A percentile compares a stretch with the other conserved stretches of the same genome.
Evolutionary conservation across 2,888 invertebrate species (phyloP).

Genomic region (Stegophylla sp.): DNA sequence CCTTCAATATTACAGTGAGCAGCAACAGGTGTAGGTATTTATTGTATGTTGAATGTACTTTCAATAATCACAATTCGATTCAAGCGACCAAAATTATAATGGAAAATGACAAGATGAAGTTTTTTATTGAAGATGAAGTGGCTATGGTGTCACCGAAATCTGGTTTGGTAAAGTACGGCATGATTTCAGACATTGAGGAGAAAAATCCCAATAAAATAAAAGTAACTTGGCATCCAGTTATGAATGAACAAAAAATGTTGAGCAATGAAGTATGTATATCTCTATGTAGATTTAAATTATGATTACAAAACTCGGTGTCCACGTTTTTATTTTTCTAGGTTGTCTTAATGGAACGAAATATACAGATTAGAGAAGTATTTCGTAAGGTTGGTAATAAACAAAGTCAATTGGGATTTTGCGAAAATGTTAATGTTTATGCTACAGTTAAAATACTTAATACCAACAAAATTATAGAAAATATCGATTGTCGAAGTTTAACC

Average conservation of each 20-base stretch:
- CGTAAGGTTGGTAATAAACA: slow-evolving; percentile 80
- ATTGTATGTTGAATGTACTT: neutral
- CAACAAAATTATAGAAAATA: slow-evolving; percentile 83
- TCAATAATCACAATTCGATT: neutral
- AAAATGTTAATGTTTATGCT: slow-evolving; percentile 83
- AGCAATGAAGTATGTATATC: slow-evolving; percentile 79
- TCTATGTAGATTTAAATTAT: slow-evolving; percentile 2
- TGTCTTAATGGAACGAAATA: slow-evolving; percentile 83
- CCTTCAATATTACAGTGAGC: too few relatives aligned
- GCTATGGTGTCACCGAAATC: slow-evolving; percentile 82
- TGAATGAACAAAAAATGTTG: slow-evolving; percentile 79
- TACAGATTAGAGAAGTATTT: slow-evolving; percentile 92
- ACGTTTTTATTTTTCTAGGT: slow-evolving; percentile 69
- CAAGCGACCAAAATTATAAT: slow-evolving; percentile 22
- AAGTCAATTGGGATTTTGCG: slow-evolving; percentile 90
- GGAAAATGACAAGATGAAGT: slow-evolving; percentile 68
- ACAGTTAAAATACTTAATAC: slow-evolving; percentile 87
- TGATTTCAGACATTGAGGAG: slow-evolving; percentile 79
- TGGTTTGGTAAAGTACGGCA: slow-evolving; percentile 86
- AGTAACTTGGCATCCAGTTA: slow-evolving; percentile 90
- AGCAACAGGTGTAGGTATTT: too few relatives aligned
- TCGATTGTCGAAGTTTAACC: slow-evolving; percentile 70
- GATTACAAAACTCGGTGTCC: neutral
- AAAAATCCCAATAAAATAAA: slow-evolving; percentile 80
- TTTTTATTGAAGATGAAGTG: slow-evolving; percentile 91